These are phyloP conservation scores for Lymantria dispar DNA, from an alignment of 2,888 invertebrate species.

Conservation along the genomic window DNA sequence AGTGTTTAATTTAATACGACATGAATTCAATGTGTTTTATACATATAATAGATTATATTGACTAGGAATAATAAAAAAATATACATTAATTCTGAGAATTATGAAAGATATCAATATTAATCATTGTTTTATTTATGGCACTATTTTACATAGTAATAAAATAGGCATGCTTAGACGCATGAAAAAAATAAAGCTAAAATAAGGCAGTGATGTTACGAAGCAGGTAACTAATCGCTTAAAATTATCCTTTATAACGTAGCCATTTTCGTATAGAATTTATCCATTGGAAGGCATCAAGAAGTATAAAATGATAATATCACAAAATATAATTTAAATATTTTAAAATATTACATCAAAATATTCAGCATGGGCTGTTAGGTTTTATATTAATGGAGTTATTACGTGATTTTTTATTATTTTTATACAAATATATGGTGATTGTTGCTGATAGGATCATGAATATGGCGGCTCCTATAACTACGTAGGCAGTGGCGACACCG, in stretches of 20 bases:
- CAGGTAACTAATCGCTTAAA: slow-evolving; percentile 15
- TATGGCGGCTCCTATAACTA: slow-evolving; percentile 51
- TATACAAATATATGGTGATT: slow-evolving; percentile 48
- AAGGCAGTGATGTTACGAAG: slow-evolving; percentile 56
- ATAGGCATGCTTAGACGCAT: slow-evolving; percentile 59
- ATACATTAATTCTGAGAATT: slow-evolving; percentile 40
- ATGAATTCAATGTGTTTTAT: slow-evolving; percentile 17
- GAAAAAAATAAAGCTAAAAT: slow-evolving; percentile 53
- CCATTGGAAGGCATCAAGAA: slow-evolving; percentile 26
- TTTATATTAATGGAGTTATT: slow-evolving; percentile 16
- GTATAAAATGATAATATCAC: slow-evolving; percentile 53
- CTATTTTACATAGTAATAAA: slow-evolving; percentile 72
- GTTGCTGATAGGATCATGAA: slow-evolving; percentile 50
- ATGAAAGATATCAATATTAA: slow-evolving; percentile 31
- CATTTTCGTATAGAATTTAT: slow-evolving; percentile 32
- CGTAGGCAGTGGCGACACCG: slow-evolving; percentile 37
- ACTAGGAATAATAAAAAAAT: slow-evolving; percentile 59
- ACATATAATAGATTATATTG: slow-evolving; percentile 47
- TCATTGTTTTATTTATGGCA: slow-evolving; percentile 57
- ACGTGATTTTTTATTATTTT: slow-evolving; percentile 37
- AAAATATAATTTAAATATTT: slow-evolving; percentile 39
- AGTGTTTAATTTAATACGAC: slow-evolving; percentile 30
- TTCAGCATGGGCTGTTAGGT: slow-evolving; percentile 30
- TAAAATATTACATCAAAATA: slow-evolving; percentile 27
- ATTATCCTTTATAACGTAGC: slow-evolving; percentile 38